A percentile compares a stretch with the other conserved stretches of the same genome.
Evolutionary conservation across 2,888 invertebrate genomes (phyloP).

Genomic region (Tetropium fuscum): DNA sequence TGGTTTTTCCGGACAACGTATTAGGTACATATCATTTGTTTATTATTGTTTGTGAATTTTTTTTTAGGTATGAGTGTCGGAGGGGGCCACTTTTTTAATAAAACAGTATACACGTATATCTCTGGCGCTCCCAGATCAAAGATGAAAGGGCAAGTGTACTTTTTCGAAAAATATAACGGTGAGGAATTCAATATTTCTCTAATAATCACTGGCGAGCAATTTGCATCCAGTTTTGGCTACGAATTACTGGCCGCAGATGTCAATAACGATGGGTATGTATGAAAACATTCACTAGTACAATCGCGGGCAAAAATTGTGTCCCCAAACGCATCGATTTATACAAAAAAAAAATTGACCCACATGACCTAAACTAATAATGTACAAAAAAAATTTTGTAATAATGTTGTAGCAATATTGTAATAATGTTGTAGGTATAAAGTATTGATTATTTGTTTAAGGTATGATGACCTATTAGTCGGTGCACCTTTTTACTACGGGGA

Average conservation of each 20-base stretch:
- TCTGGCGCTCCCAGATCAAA: conserved; percentile 92
- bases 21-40: too few species aligned
- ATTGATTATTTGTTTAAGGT: conserved; percentile 64
- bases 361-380: too few species aligned
- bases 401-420: too few species aligned
- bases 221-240: conserved; percentile 97
- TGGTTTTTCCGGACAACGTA: too few species aligned
- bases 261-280: conserved; percentile 87
- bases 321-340: too few species aligned
- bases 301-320: too few species aligned
- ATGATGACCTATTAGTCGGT: conserved; percentile 87
- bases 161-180: conserved; percentile 74
- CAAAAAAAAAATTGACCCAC: too few species aligned
- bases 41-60: too few species aligned
- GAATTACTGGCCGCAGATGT: conserved; percentile 91
- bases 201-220: conserved; percentile 87
- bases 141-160: conserved; percentile 88
- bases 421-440: too few species aligned
- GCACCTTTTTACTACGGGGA: conserved; percentile 95
- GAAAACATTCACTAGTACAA: too few species aligned
- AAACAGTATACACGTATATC: conserved; percentile 76
- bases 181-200: conserved; percentile 73
- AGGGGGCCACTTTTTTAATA: conserved; percentile 79
- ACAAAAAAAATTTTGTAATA: too few species aligned
- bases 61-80: conserved; percentile 87